Conservation (phyloP, 2,113 vertebrate genomes). For the Fulmarus glacialis region DNA sequence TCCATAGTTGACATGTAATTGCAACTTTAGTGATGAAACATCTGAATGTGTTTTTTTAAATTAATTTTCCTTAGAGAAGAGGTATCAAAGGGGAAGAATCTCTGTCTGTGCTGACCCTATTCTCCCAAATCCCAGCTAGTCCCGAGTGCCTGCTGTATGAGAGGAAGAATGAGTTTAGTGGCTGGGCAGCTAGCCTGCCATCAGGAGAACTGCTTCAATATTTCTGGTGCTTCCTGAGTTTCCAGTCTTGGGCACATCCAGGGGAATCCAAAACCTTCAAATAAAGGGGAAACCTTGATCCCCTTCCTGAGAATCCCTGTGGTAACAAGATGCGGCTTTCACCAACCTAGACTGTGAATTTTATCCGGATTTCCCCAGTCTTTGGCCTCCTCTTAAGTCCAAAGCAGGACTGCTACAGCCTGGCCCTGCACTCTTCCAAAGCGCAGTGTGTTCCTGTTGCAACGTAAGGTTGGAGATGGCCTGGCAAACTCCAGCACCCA, state of each 20-base stretch:
- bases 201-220: not conserved
- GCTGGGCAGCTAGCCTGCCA: not conserved
- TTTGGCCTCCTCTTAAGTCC: not conserved
- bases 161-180: not conserved
- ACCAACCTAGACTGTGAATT: not conserved
- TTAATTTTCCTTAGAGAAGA: not conserved
- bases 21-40: not conserved
- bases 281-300: not conserved
- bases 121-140: not conserved
- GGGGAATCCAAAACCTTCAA: not conserved
- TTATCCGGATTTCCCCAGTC: not conserved
- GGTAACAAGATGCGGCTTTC: not conserved
- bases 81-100: not conserved
- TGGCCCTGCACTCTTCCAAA: not conserved
- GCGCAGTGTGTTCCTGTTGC: accelerated
- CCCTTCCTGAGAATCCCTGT: not conserved
- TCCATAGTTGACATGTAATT: not conserved
- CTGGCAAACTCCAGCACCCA: not conserved
- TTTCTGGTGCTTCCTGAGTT: not conserved
- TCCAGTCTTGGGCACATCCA: not conserved
- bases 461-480: not conserved
- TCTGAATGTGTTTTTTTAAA: not conserved
- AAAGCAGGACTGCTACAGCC: not conserved
- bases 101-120: not conserved
- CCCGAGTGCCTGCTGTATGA: not conserved